Conservation (phyloP, 2,113 vertebrate species). For the Lepidothrix coronata region DNA sequence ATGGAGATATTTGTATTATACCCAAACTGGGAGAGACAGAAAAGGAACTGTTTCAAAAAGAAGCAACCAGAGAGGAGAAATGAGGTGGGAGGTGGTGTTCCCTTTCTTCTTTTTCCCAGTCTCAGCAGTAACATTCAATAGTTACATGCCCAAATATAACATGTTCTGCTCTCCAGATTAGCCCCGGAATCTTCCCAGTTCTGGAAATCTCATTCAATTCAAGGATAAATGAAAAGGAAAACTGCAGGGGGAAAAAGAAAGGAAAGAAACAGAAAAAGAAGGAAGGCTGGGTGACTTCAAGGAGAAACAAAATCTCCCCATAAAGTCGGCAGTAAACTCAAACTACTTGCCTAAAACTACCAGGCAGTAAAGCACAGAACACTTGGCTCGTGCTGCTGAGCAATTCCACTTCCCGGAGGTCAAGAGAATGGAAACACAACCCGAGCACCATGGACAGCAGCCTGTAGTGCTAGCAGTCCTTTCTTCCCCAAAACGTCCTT, state of each 20-base stretch:
- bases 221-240: background rate
- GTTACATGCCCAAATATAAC: fast-evolving
- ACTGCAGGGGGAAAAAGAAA: fast-evolving
- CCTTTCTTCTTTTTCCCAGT: background rate
- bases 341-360: background rate
- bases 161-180: fast-evolving
- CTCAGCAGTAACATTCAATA: fast-evolving
- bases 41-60: background rate
- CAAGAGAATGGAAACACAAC: fast-evolving
- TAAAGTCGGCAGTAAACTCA: background rate
- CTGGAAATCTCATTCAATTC: background rate
- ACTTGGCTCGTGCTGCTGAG: fast-evolving
- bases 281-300: background rate
- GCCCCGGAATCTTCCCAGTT: background rate
- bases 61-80: no score
- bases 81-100: background rate
- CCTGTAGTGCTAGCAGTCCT: no score
- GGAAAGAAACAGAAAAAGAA: fast-evolving
- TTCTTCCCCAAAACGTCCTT: fast-evolving
- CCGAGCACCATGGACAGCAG: no score
- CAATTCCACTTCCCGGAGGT: fast-evolving
- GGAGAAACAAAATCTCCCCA: background rate
- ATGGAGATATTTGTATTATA: background rate
- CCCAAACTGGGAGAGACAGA: background rate
- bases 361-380: background rate